Conservation (phyloP, 2,888 invertebrate genomes). For the Ochropacha duplaris region DNA sequence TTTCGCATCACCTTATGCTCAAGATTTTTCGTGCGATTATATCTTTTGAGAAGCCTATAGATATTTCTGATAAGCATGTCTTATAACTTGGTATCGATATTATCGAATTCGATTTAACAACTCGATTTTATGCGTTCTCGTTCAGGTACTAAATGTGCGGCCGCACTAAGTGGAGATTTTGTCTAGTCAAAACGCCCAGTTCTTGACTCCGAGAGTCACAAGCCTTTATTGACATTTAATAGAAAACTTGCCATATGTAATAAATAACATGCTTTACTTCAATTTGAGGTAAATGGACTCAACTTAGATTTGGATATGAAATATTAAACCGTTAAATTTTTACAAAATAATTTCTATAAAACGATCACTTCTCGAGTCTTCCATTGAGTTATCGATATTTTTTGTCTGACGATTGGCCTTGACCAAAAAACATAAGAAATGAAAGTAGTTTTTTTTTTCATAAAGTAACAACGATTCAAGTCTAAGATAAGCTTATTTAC, state of each 20-base stretch:
- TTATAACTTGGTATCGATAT: background rate
- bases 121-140: background rate
- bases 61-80: background rate
- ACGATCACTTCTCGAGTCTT: too few relatives aligned
- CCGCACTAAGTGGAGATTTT: constrained; percentile 13
- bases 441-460: too few relatives aligned
- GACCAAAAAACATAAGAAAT: too few relatives aligned
- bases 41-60: background rate
- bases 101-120: background rate
- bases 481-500: background rate
- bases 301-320: background rate
- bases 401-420: too few relatives aligned
- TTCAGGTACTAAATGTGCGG: constrained; percentile 16
- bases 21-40: background rate
- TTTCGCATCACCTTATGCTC: too few relatives aligned
- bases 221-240: background rate
- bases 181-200: constrained; percentile 41
- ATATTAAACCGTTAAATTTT: too few relatives aligned
- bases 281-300: background rate
- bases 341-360: too few relatives aligned
- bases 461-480: too few relatives aligned
- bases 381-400: too few relatives aligned
- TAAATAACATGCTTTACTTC: background rate
- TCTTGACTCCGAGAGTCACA: constrained; percentile 11
- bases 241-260: constrained; percentile 21